Evolutionary conservation across 2,888 invertebrate species (phyloP), one percentile per base, ranked within the genome.

Genomic region (Lutraria lutraria): DNA sequence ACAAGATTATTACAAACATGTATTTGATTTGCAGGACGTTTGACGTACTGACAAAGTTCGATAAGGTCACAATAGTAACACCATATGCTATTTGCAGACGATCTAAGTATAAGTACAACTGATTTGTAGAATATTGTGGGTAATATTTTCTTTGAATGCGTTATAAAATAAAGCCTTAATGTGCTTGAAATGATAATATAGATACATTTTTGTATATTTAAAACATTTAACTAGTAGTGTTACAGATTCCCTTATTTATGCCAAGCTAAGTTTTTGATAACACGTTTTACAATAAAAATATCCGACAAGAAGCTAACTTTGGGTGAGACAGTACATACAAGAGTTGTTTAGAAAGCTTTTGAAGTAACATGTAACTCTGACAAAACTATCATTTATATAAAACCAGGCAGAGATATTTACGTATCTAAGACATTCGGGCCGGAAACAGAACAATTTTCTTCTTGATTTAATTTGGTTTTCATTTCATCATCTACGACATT

Each of bases 331-430:
- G 4, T 76, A 76, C 31, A 34, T 15, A 76, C 76, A 19, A 16
- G 16, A 76, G 16, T 34, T 76, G 76, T 76, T 76, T 76, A 76
- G 19, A 76, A 76, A 83, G 60, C 60, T 56, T 54, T 86, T 89
- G 87, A 89, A 63, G 89, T 89, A 29, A 79, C 29, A 4, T 25
- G 19, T 52, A 76, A 81, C 83, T 83, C 82, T 82, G 76, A 54
- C 52, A 88, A 85, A 85, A 63, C 79, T 80, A 81, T 87, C 85
- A 89, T 89, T 90, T 85, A 90, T 90, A 85, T 87, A 83, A 85
- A 63, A 52, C 87, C 52, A 83, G 85, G 81, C 54, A 83, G 60
- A 72, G 87, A 90, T 90, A 83, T 81, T 83, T 85, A 52, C 85
- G 88, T 90, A 87, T 86, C 86, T 25, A 83, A 88, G 88, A 31